Conservation (phyloP, 2,797 vertebrate genomes). For the Triplophysa bombifrons region DNA sequence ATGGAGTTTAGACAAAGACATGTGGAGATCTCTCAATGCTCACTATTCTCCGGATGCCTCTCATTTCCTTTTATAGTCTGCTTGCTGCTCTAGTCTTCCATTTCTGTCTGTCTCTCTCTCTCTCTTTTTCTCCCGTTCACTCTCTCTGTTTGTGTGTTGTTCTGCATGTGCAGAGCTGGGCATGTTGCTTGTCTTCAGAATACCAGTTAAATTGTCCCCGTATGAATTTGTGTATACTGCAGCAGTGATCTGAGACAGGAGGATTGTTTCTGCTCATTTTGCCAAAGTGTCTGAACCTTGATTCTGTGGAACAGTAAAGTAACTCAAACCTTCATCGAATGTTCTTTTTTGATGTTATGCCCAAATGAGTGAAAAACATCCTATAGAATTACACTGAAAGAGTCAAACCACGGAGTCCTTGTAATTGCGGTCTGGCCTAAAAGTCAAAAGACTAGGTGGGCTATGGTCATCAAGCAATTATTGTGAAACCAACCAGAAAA, state of each 20-base stretch:
- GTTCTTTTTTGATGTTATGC: no score
- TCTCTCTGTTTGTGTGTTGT: constrained; percentile 32
- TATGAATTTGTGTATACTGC: not conserved
- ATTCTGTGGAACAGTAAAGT: no score
- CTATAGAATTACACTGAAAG: no score
- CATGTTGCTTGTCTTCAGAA: constrained; percentile 59
- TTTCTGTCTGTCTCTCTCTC: constrained; percentile 11
- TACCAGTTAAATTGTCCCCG: constrained; percentile 52
- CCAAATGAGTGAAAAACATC: no score
- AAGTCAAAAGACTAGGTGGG: no score
- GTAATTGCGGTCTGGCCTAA: no score
- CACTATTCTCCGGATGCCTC: constrained; percentile 27
- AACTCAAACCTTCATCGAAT: no score
- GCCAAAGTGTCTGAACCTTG: not conserved
- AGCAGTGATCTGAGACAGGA: constrained; percentile 67
- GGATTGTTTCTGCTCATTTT: constrained; percentile 63
- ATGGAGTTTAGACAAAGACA: constrained; percentile 42
- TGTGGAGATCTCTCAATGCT: constrained; percentile 31
- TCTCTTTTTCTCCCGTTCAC: constrained; percentile 31
- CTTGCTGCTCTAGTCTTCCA: constrained; percentile 24
- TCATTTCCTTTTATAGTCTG: constrained; percentile 62
- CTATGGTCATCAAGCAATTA: no score
- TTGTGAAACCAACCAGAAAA: not conserved
- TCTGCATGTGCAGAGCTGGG: constrained; percentile 53
- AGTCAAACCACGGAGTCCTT: no score